phyloP scores from a whole-genome alignment of 2,888 invertebrate species.

The Chironomus riparius region DNA sequence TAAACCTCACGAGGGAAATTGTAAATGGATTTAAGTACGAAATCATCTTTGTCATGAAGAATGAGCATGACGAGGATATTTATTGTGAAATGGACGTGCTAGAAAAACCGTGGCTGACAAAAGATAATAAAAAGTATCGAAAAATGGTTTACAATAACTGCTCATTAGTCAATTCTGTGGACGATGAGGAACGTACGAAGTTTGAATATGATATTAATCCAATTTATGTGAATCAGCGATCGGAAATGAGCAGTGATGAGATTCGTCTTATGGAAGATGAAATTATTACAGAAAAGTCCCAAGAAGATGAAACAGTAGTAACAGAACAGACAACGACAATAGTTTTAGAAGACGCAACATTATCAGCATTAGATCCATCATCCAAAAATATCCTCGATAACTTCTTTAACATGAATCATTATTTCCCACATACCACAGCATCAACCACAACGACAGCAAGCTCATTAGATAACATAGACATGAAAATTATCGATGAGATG shows the following conservation, averaged over 20 bases:
- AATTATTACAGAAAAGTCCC: neutral
- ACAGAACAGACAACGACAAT: neutral
- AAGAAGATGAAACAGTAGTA: neutral
- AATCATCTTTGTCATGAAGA: slow-evolving; percentile 37
- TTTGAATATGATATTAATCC: slow-evolving; percentile 38
- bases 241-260: slow-evolving; percentile 35
- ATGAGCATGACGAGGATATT: slow-evolving; percentile 36
- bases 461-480: neutral
- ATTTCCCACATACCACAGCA: neutral
- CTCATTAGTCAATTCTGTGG: slow-evolving; percentile 41
- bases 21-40: slow-evolving; percentile 40
- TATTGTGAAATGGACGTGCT: slow-evolving; percentile 53
- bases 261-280: slow-evolving; percentile 16
- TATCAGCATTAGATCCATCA: slow-evolving; percentile 1
- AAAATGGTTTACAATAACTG: slow-evolving; percentile 57
- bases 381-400: slow-evolving; percentile 12
- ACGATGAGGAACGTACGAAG: slow-evolving; percentile 22
- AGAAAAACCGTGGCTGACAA: slow-evolving; percentile 56
- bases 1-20: slow-evolving; percentile 40
- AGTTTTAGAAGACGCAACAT: slow-evolving; percentile 1
- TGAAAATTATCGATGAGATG: slow-evolving; percentile 14
- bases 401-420: slow-evolving; percentile 17
- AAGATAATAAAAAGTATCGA: slow-evolving; percentile 49
- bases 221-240: slow-evolving; percentile 37
- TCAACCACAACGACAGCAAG: neutral